Evolutionary conservation across 2,888 invertebrate genomes (phyloP), one percentile per base, ranked within the genome.

Genomic region (Leptopilina drosophilae): DNA sequence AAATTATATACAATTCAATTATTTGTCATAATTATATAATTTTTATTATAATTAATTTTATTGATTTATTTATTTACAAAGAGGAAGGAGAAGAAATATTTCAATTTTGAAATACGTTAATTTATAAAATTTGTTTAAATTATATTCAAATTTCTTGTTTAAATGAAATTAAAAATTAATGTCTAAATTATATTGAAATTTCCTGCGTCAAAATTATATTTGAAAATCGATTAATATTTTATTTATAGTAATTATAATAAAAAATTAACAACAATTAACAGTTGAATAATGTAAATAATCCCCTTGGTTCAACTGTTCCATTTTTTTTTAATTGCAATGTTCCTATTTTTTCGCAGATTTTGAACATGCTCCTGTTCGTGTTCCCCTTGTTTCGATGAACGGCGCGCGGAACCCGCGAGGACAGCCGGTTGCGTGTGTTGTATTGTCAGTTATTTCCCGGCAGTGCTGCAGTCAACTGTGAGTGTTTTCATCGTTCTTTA

Each of bases 361-460:
- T 33, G 69, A 73, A 49, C 33, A 73, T 73, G 73, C 53, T 73
- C n/a, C 73, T 73, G 73, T 73, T 33, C 73, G 49, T 12, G 69
- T 69, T 69, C 69, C 64, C 67, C 67, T 69, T 33, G 73, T 73
- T 73, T 33, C 73, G 56, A 33, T 53, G 73, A 33, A 53, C 56
- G 73, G 69, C 14, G 62, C 62, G 62, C 62, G 62, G 59, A 59
- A 59, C 59, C 59, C 53, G 67, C 67, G 69, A 69, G 69, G 53
- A 49, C 49, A 69, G 69, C 53, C 69, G 69, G 73, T 73, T 56
- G 73, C 73, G 73, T 69, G 69, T 73, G 40, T 73, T 73, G 53
- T 73, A 73, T 73, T 73, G 73, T 56, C 73, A 73, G 73, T 73
- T 73, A 73, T 73, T 73, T 73, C 56, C 73, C 73, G 73, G 56